phyloP scores from a whole-genome alignment of 2,113 vertebrate genomes.

The Sialia sialis region DNA sequence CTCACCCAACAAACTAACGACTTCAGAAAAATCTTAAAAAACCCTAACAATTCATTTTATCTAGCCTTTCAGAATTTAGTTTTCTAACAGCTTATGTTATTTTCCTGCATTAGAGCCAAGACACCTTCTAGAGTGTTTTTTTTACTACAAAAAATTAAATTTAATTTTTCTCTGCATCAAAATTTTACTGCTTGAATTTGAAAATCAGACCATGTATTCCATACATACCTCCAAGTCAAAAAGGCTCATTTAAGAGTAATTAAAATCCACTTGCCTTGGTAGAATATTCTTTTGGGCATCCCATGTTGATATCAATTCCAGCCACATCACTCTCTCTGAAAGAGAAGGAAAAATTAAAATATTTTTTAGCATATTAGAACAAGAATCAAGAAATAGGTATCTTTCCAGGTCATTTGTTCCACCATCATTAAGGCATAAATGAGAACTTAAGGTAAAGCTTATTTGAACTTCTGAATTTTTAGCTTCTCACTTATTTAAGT shows the following conservation, averaged over 20 bases:
- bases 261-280: slow-evolving; percentile 84
- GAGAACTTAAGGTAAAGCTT: neutral
- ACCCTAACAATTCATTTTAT: neutral
- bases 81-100: neutral
- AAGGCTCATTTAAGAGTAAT: neutral
- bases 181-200: neutral
- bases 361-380: neutral
- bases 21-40: neutral
- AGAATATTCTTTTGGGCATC: slow-evolving; percentile 97
- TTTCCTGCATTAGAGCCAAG: neutral
- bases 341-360: neutral
- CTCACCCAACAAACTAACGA: neutral
- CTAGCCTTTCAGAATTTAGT: neutral
- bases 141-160: neutral
- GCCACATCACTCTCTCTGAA: slow-evolving; percentile 91
- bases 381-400: neutral
- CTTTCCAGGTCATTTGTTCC: neutral
- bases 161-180: neutral
- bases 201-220: neutral
- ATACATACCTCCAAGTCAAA: neutral
- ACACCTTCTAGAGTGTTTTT: neutral
- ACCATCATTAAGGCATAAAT: neutral
- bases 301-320: slow-evolving; percentile 95
- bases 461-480: neutral
- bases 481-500: neutral